Percentiles rank a stretch among this genome's conserved stretches.
These are phyloP conservation scores for Colossoma macropomum DNA, from an alignment of 2,113 vertebrate species.

Conservation along the genomic window DNA sequence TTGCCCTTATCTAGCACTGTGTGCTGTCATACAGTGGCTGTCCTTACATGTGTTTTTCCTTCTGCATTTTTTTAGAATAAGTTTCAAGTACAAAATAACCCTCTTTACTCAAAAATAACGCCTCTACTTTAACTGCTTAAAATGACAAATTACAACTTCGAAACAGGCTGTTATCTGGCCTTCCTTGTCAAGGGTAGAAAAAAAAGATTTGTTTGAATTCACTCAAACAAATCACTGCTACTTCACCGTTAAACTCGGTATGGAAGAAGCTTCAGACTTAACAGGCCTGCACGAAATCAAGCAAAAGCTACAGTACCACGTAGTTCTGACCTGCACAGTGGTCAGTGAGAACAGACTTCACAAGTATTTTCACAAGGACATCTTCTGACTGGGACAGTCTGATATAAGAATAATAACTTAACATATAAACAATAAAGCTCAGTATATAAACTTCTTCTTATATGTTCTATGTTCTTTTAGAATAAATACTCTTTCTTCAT, in stretches of 20 bases:
- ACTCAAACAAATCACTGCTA: slow-evolving; percentile 35
- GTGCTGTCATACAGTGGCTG: not conserved
- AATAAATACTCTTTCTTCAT: slow-evolving; percentile 15
- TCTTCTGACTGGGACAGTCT: not conserved
- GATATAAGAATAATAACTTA: slow-evolving; percentile 30
- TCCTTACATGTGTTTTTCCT: not conserved
- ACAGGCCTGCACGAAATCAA: not conserved
- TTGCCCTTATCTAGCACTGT: not conserved
- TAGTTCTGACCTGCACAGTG: slow-evolving; percentile 14
- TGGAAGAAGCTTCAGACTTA: slow-evolving; percentile 26
- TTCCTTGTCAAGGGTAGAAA: not conserved
- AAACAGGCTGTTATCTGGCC: slow-evolving; percentile 1
- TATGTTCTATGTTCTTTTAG: slow-evolving; percentile 14
- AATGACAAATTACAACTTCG: slow-evolving; percentile 7
- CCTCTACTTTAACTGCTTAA: slow-evolving; percentile 7
- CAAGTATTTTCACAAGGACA: slow-evolving; percentile 11
- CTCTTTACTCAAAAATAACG: not conserved
- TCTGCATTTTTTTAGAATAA: not conserved
- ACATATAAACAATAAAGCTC: slow-evolving; percentile 40
- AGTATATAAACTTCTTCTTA: slow-evolving; percentile 11
- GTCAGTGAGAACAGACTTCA: slow-evolving; percentile 21
- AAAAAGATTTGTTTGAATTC: slow-evolving; percentile 13
- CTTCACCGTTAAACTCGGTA: slow-evolving; percentile 27
- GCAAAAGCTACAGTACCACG: not conserved
- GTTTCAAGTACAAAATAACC: slow-evolving; percentile 12